Evolutionary conservation across 2,113 vertebrate species (phyloP).

Genomic region (Urocitellus parryii): DNA sequence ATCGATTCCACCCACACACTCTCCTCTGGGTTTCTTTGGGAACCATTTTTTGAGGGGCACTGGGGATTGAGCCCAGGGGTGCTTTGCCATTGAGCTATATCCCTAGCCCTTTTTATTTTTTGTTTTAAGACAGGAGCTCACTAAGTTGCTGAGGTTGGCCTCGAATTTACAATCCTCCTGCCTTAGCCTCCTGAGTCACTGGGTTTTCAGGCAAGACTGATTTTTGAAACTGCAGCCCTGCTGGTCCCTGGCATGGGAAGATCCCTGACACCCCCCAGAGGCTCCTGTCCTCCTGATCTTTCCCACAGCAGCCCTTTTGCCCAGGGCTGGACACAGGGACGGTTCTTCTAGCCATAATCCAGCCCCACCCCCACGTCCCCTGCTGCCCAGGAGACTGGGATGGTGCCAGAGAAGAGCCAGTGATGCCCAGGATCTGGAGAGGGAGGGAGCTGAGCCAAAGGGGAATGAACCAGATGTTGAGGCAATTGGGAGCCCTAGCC

Average conservation of each 20-base stretch:
- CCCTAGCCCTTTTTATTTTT: too few species aligned
- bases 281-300: not conserved
- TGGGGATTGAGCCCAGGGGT: too few species aligned
- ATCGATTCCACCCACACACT: not conserved
- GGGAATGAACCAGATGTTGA: not conserved
- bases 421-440: not conserved
- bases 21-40: not conserved
- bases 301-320: not conserved
- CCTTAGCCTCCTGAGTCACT: too few species aligned
- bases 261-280: not conserved
- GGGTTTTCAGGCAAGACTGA: not conserved
- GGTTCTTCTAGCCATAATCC: not conserved
- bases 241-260: not conserved
- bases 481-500: not conserved
- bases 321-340: not conserved
- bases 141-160: too few species aligned
- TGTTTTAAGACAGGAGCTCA: too few species aligned
- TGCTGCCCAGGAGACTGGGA: not conserved
- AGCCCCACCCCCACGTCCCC: not conserved
- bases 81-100: too few species aligned
- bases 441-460: not conserved
- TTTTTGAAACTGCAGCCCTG: not conserved
- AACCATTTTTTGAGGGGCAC: not conserved
- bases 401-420: not conserved
- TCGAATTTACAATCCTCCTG: too few species aligned